These are phyloP conservation scores for Cynocephalus volans DNA, from an alignment of 2,113 vertebrate genomes.

Conservation along the genomic window DNA sequence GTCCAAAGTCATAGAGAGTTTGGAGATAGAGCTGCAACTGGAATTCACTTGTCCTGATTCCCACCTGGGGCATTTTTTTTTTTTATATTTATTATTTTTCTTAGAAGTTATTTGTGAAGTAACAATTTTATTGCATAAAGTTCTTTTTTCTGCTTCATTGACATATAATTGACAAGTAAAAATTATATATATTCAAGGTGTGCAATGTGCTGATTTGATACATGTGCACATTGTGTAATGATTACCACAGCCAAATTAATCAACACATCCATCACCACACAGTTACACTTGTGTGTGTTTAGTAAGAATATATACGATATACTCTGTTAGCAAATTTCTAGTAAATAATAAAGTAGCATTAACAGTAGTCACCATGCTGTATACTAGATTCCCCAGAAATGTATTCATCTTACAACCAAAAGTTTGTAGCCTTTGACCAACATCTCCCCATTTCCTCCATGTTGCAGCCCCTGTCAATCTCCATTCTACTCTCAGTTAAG, in stretches of 20 bases:
- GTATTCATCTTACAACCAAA: background rate
- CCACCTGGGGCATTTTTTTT: background rate
- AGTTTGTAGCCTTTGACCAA: background rate
- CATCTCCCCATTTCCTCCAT: background rate
- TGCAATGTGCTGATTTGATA: background rate
- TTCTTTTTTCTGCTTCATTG: background rate
- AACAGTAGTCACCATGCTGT: background rate
- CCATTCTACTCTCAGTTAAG: background rate
- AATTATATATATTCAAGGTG: background rate
- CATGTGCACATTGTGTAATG: background rate
- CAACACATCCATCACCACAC: background rate
- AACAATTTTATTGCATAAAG: background rate
- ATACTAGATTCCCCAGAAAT: background rate
- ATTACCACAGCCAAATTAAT: background rate
- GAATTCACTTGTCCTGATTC: background rate
- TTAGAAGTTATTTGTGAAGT: conserved; percentile 10
- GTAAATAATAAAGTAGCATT: background rate
- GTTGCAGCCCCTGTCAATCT: background rate
- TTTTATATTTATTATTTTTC: background rate
- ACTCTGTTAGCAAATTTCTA: background rate
- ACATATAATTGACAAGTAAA: conserved; percentile 15
- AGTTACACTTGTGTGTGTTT: background rate
- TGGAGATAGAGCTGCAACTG: background rate
- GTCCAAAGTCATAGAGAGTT: background rate
- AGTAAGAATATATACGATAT: background rate